These are phyloP conservation scores for Wasmannia auropunctata DNA, from an alignment of 1,140 invertebrate species.

Conservation along the genomic window DNA sequence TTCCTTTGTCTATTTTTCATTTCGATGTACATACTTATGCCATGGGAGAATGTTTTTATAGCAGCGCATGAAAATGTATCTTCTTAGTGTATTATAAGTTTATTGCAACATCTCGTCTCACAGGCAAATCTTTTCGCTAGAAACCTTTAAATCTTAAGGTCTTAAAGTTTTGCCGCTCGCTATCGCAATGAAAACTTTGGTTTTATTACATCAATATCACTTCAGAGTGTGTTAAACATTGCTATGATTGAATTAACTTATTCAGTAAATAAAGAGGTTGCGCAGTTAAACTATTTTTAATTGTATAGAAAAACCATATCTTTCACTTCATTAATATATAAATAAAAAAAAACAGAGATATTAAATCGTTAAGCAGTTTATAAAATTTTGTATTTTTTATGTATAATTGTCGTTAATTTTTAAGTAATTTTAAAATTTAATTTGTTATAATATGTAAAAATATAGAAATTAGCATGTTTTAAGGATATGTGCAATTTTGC, in stretches of 20 bases:
- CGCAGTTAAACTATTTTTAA: background rate
- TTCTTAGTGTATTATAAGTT: constrained; percentile 27
- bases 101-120: constrained; percentile 26
- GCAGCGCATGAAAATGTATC: background rate
- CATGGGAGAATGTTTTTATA: constrained; percentile 16
- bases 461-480: background rate
- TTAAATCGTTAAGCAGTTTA: background rate
- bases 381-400: background rate
- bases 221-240: background rate
- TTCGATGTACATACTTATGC: background rate
- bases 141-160: too few species aligned
- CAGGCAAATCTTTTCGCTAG: background rate
- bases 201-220: constrained; percentile 4
- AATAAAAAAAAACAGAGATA: background rate
- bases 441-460: background rate
- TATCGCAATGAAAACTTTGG: background rate
- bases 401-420: background rate
- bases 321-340: background rate
- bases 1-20: constrained; percentile 3
- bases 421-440: background rate
- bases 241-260: background rate
- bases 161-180: constrained; percentile 20
- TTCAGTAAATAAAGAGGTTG: background rate
- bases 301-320: background rate
- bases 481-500: background rate